These are phyloP conservation scores for Charadrius vociferus DNA, from an alignment of 2,113 vertebrate genomes.

Conservation along the genomic window DNA sequence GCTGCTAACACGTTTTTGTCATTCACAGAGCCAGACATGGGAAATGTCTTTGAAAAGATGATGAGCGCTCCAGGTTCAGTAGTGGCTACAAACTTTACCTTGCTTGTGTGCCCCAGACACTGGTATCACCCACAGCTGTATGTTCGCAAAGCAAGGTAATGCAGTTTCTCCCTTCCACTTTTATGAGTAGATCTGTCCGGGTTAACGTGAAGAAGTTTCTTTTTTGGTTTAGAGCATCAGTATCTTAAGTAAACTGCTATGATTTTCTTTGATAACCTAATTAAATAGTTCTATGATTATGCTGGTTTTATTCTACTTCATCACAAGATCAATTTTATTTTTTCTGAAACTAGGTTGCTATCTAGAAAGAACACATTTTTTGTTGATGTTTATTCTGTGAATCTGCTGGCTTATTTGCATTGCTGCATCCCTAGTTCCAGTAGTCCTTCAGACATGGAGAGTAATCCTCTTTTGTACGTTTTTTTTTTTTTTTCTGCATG, in stretches of 20 bases:
- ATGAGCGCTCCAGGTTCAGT: background rate
- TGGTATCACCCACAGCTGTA: constrained; percentile 72
- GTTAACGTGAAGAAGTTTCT: background rate
- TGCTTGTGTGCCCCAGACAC: constrained; percentile 78
- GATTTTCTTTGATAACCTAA: background rate
- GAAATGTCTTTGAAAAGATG: constrained; percentile 78
- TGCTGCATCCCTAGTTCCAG: background rate
- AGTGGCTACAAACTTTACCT: constrained; percentile 18
- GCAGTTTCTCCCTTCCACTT: background rate
- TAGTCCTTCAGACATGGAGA: background rate
- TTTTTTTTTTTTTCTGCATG: background rate
- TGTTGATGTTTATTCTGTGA: background rate
- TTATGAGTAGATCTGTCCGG: background rate
- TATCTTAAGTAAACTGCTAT: background rate
- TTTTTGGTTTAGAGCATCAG: background rate
- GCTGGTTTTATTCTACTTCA: background rate
- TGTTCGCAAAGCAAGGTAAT: constrained; percentile 86
- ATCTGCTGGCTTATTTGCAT: background rate
- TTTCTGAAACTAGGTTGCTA: background rate
- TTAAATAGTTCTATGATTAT: background rate
- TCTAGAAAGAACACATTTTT: background rate
- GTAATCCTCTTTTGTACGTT: background rate
- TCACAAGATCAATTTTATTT: background rate
- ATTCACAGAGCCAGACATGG: constrained; percentile 73
- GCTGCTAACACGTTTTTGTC: background rate